phyloP scores from a whole-genome alignment of 1,140 invertebrate species.

The Brachionus rotundiformis region DNA sequence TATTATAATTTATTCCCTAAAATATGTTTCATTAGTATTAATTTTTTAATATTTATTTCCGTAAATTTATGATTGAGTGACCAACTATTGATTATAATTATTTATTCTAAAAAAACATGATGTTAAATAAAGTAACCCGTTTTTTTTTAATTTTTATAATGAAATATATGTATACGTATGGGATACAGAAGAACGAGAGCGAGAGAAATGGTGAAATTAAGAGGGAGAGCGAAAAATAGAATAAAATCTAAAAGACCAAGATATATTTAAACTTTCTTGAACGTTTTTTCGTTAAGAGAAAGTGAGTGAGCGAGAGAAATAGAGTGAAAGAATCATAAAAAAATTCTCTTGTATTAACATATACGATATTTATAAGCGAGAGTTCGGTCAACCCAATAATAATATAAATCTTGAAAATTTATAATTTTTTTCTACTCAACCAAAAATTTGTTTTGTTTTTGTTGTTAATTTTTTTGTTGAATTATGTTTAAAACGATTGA shows the following conservation, averaged over 20 bases:
- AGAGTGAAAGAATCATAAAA: slow-evolving; percentile 4
- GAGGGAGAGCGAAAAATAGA: background rate
- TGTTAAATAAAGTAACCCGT: slow-evolving; percentile 25
- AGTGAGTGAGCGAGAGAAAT: slow-evolving; percentile 5
- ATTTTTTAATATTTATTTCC: background rate
- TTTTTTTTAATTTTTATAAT: background rate
- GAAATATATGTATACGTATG: slow-evolving; percentile 1
- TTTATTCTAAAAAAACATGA: background rate
- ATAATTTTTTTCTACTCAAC: background rate
- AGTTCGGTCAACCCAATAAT: slow-evolving; percentile 36
- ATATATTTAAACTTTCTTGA: slow-evolving; percentile 39
- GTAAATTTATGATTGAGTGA: background rate
- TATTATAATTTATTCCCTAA: slow-evolving; percentile 19
- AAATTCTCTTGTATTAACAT: slow-evolving; percentile 45
- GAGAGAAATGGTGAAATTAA: background rate
- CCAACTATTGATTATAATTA: background rate
- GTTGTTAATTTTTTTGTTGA: slow-evolving; percentile 31
- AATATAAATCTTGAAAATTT: slow-evolving; percentile 39
- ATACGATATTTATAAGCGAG: slow-evolving; percentile 4
- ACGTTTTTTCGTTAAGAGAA: slow-evolving; percentile 5
- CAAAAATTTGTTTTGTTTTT: slow-evolving; percentile 18
- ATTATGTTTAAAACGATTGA: slow-evolving; percentile 49
- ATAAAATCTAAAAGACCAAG: background rate
- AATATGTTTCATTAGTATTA: too few relatives aligned
- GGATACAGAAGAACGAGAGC: background rate